A percentile compares a stretch with the other conserved stretches of the same genome.
Evolutionary conservation across 1,140 invertebrate genomes (phyloP).

Genomic region (Xylocopa sonorina): DNA sequence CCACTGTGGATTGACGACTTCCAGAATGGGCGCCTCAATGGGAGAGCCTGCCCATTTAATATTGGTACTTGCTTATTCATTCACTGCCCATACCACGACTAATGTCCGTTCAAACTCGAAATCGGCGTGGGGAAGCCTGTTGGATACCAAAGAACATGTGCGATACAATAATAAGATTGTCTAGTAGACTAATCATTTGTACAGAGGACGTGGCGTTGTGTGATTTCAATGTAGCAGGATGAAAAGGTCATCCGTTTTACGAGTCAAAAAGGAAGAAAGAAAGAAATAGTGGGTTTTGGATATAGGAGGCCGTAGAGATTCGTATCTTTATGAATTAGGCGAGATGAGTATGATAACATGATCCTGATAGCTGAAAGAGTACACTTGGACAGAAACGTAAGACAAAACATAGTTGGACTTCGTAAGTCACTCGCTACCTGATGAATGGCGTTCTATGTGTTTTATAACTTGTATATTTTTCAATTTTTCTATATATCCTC

Average conservation of each 20-base stretch:
- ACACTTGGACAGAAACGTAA: slow-evolving; percentile 18
- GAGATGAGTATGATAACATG: background rate
- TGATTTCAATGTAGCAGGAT: background rate
- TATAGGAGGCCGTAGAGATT: background rate
- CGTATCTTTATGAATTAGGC: background rate
- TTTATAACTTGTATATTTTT: slow-evolving; percentile 64
- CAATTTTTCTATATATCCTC: slow-evolving; percentile 60
- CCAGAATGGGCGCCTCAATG: slow-evolving; percentile 74
- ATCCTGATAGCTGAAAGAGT: background rate
- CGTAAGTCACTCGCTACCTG: slow-evolving; percentile 46
- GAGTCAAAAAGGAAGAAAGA: slow-evolving; percentile 1
- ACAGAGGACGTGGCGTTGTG: slow-evolving; percentile 3
- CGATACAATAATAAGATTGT: slow-evolving; percentile 32
- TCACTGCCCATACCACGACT: slow-evolving; percentile 75
- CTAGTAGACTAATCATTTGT: slow-evolving; percentile 24
- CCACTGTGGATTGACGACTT: slow-evolving; percentile 77
- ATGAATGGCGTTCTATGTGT: slow-evolving; percentile 52
- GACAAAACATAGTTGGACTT: slow-evolving; percentile 39
- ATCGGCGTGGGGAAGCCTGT: slow-evolving; percentile 50
- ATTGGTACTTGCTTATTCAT: slow-evolving; percentile 66
- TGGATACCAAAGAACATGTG: slow-evolving; percentile 62
- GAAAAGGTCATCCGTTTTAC: slow-evolving; percentile 20
- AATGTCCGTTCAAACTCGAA: slow-evolving; percentile 51
- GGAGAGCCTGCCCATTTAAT: slow-evolving; percentile 74
- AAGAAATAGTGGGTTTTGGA: background rate